A percentile compares a stretch with the other conserved stretches of the same genome.
Conservation (phyloP, 2,888 invertebrate genomes). For the Cosmorhoe ocellata region DNA sequence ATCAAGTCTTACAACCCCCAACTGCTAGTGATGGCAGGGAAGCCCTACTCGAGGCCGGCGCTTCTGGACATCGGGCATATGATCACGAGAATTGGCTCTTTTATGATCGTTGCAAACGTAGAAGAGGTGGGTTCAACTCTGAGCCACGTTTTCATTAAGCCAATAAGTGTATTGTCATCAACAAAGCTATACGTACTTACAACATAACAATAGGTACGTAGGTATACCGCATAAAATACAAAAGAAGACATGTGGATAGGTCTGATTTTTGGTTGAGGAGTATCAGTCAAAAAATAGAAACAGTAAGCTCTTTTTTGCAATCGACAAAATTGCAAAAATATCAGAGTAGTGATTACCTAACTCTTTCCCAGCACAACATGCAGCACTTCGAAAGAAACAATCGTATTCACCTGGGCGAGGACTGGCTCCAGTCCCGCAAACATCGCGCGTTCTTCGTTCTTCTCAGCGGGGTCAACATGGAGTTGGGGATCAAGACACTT, state of each 20-base stretch:
- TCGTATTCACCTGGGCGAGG: conserved; percentile 75
- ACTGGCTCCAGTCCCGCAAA: conserved; percentile 90
- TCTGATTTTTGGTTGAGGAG: no score
- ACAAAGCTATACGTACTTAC: no score
- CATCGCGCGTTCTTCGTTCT: conserved; percentile 93
- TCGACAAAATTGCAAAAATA: no score
- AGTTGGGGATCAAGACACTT: conserved; percentile 89
- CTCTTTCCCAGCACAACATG: background rate
- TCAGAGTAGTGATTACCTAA: background rate
- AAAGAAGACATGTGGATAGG: no score
- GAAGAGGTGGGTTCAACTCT: conserved; percentile 80
- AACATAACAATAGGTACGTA: no score
- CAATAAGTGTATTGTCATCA: no score
- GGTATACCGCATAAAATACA: no score
- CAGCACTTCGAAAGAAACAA: conserved; percentile 14
- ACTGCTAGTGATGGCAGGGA: conserved; percentile 90
- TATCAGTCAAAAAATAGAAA: no score
- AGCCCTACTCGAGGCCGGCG: conserved; percentile 91
- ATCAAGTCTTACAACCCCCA: conserved; percentile 98
- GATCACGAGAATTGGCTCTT: conserved; percentile 94
- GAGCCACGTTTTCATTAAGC: no score
- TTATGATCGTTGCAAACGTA: conserved; percentile 95
- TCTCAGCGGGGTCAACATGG: conserved; percentile 87
- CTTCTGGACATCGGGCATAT: conserved; percentile 93
- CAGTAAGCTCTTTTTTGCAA: no score